Conservation (phyloP, 2,113 vertebrate genomes). For the Melozone crissalis region DNA sequence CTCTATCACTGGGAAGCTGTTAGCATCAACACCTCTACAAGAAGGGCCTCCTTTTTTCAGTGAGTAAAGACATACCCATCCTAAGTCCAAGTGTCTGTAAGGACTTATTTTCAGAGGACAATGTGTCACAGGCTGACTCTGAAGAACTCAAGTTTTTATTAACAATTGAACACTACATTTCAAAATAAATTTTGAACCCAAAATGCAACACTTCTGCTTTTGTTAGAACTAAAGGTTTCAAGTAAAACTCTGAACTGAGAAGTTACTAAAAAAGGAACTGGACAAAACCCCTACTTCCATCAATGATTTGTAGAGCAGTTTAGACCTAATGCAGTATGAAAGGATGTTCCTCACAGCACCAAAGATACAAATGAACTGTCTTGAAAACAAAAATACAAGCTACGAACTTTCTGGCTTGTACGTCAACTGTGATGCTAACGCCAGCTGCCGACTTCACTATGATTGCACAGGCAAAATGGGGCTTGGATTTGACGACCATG, state of each 20-base stretch:
- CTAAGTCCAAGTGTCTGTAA: not conserved
- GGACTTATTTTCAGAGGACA: not conserved
- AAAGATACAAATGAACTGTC: not conserved
- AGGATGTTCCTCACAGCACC: not conserved
- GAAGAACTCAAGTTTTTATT: not conserved
- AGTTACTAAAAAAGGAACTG: not conserved
- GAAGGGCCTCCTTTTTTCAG: not conserved
- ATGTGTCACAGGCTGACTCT: not conserved
- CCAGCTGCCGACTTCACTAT: not conserved
- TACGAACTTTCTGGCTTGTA: not conserved
- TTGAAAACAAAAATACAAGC: not conserved
- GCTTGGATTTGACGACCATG: not conserved
- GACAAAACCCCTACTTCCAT: not conserved
- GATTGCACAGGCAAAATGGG: not conserved
- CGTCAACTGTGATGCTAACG: not conserved
- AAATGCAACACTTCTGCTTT: not conserved
- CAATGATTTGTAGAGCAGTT: not conserved
- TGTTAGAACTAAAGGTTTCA: not conserved
- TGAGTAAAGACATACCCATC: rapidly evolving
- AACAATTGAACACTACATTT: not conserved
- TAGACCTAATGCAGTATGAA: not conserved
- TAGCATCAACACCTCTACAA: not conserved
- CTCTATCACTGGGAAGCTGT: not conserved
- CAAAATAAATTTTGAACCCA: not conserved
- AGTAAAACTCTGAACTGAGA: not conserved